Evolutionary conservation across 1,140 invertebrate species (phyloP).

Genomic region (Drosophila parabipectinata): DNA sequence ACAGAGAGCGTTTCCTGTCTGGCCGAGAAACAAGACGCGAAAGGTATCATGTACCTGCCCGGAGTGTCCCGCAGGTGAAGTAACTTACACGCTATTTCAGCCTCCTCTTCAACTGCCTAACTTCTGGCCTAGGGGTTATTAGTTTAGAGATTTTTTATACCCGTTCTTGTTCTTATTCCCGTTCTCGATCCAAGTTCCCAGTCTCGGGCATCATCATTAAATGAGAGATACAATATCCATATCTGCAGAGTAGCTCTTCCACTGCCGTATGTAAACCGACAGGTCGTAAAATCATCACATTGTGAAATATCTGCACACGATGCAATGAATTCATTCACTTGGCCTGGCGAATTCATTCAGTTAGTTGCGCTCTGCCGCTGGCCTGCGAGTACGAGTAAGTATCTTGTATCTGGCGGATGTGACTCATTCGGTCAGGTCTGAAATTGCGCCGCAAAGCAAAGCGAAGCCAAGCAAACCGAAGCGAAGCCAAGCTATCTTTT

Average conservation of each 20-base stretch:
- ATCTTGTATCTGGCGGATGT: conserved; percentile 62
- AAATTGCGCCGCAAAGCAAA: conserved; percentile 47
- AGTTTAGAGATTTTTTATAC: conserved; percentile 57
- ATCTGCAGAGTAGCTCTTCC: conserved; percentile 12
- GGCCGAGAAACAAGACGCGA: conserved; percentile 44
- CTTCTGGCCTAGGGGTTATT: conserved; percentile 60
- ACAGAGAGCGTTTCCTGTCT: conserved; percentile 73
- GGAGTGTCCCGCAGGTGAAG: conserved; percentile 70
- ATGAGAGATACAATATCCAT: conserved; percentile 12
- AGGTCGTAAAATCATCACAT: conserved; percentile 44
- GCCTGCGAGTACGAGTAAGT: neutral
- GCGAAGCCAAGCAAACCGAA: conserved; percentile 9
- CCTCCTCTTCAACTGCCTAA: conserved; percentile 18
- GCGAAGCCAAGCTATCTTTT: conserved; percentile 10
- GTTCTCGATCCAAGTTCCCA: neutral
- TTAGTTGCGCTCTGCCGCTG: conserved; percentile 4
- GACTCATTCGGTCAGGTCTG: conserved; percentile 66
- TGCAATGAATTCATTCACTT: conserved; percentile 37
- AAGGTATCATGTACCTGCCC: conserved; percentile 69
- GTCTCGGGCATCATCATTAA: conserved; percentile 26
- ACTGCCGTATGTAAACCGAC: conserved; percentile 25
- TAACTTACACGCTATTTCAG: conserved; percentile 70
- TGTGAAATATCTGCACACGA: conserved; percentile 51
- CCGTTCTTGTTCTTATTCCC: conserved; percentile 18
- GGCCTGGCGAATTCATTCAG: conserved; percentile 19